These are phyloP conservation scores for Sthenelais limicola DNA, from an alignment of 2,888 invertebrate species.

Conservation along the genomic window DNA sequence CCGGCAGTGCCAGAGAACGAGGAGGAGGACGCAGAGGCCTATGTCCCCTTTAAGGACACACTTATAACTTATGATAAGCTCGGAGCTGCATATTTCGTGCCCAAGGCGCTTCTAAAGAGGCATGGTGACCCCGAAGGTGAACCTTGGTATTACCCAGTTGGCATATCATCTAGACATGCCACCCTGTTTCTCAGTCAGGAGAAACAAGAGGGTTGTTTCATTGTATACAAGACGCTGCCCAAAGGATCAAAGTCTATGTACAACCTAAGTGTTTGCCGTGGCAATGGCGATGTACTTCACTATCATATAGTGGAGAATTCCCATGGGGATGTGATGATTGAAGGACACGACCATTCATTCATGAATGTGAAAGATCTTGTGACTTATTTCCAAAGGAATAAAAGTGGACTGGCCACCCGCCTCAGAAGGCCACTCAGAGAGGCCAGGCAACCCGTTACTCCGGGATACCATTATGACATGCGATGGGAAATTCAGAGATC, in stretches of 20 bases:
- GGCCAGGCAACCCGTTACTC: conserved; percentile 48
- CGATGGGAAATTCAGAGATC: conserved; percentile 49
- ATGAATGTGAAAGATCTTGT: conserved; percentile 53
- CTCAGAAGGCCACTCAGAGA: conserved; percentile 53
- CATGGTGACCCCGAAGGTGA: conserved; percentile 54
- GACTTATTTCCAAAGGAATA: conserved; percentile 51
- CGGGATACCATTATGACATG: conserved; percentile 52
- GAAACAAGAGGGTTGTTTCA: conserved; percentile 54
- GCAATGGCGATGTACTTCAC: conserved; percentile 51
- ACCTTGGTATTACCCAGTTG: conserved; percentile 54
- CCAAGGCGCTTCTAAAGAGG: conserved; percentile 43
- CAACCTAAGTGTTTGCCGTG: conserved; percentile 50
- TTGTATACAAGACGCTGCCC: conserved; percentile 50
- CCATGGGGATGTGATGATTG: conserved; percentile 55
- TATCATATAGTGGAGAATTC: conserved; percentile 53
- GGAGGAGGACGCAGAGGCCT: conserved; percentile 1
- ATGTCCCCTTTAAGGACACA: conserved; percentile 23
- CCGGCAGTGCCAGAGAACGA: not conserved
- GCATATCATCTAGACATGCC: conserved; percentile 51
- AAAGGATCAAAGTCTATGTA: conserved; percentile 39
- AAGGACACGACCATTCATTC: conserved; percentile 54
- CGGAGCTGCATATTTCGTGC: conserved; percentile 51
- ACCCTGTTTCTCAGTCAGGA: conserved; percentile 51
- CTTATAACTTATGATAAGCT: conserved; percentile 49
- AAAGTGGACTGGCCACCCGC: conserved; percentile 47